phyloP scores from a whole-genome alignment of 2,888 invertebrate genomes.

The Esperia sulphurella region DNA sequence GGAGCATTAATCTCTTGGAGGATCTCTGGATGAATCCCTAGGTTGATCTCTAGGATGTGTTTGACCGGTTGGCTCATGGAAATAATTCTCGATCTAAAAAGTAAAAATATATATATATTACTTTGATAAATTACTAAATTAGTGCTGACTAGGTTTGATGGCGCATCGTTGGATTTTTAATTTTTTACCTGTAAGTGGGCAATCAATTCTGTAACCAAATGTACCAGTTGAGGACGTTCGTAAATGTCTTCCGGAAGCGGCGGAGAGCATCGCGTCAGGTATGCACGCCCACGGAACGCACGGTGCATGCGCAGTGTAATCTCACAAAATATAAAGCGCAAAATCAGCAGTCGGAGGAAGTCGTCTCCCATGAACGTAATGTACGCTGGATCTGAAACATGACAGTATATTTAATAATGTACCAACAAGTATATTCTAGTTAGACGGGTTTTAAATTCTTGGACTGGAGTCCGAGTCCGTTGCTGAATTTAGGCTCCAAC shows the following conservation, averaged over 20 bases:
- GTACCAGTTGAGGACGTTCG: slow-evolving; percentile 89
- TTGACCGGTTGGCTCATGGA: slow-evolving; percentile 1
- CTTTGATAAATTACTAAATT: no score
- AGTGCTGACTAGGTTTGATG: no score
- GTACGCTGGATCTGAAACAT: slow-evolving; percentile 81
- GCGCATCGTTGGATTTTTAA: neutral
- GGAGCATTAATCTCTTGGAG: neutral
- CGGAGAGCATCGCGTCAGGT: slow-evolving; percentile 92
- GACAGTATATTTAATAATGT: no score
- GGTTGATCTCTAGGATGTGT: neutral
- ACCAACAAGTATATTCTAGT: neutral
- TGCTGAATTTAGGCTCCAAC: no score
- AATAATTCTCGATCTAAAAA: slow-evolving; percentile 4
- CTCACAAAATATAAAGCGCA: slow-evolving; percentile 96
- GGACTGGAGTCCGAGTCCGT: no score
- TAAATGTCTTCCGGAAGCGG: slow-evolving; percentile 92
- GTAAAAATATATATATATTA: no score
- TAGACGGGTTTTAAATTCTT: neutral
- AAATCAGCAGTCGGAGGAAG: slow-evolving; percentile 91
- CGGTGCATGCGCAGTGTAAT: slow-evolving; percentile 93
- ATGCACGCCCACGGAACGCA: slow-evolving; percentile 89
- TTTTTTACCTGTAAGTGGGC: slow-evolving; percentile 87
- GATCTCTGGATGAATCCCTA: no score
- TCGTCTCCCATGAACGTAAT: slow-evolving; percentile 97
- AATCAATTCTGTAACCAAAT: slow-evolving; percentile 90